Base-by-base conservation (phyloP, 2,888 invertebrate species). In the Lycocerus yunnanus region DNA sequence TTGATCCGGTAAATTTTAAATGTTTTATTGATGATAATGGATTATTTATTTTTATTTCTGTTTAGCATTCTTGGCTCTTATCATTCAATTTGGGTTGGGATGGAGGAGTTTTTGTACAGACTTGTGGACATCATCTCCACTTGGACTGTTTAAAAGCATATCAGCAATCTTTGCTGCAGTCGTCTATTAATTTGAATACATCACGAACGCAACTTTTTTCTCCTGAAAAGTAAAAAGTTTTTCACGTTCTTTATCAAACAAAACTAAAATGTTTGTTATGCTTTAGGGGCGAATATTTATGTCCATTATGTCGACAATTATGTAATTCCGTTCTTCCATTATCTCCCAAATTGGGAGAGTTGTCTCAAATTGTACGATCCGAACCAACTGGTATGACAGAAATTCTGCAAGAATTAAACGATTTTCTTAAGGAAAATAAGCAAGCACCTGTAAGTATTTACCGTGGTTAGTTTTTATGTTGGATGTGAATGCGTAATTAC, bases 91-190 rank as follows among this genome's bases (percentile, higher is more conserved):
- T 94, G 82, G 95, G 95, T 3, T 95, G 95, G 92, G 95, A 95
- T 87, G 95, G 96, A 78, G 98, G 98, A 70, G 95, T 98, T 69
- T 94, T 96, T 87, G 95, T 97, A 69, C 95, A 95, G 87, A 96
- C 98, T 1, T 99, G 99, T 89, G 98, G 99, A 0, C 99, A 99
- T 88, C 96, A 97, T 88, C 91, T 99, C 74, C 99, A 99, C 88
- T 90, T 98, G 82, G 95, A 95, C 85, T 99, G 99, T 87, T 92
- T 97, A 83, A 93, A 94, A 85, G 93, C 96, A 0, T 99, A 99
- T 89, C 90, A 97, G 82, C 92, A 93, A 82, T 95, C 97, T 27
- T 90, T 98, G 9, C 18, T 63, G 18, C 61, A 63, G 13, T 63
- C 61, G n/a, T 63, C 61, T 2, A 16, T 18, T n/a, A 63, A 63